A percentile compares a stretch with the other conserved stretches of the same genome.
These are phyloP conservation scores for Chloroceryle amazona DNA, from an alignment of 2,797 vertebrate genomes.

Conservation along the genomic window DNA sequence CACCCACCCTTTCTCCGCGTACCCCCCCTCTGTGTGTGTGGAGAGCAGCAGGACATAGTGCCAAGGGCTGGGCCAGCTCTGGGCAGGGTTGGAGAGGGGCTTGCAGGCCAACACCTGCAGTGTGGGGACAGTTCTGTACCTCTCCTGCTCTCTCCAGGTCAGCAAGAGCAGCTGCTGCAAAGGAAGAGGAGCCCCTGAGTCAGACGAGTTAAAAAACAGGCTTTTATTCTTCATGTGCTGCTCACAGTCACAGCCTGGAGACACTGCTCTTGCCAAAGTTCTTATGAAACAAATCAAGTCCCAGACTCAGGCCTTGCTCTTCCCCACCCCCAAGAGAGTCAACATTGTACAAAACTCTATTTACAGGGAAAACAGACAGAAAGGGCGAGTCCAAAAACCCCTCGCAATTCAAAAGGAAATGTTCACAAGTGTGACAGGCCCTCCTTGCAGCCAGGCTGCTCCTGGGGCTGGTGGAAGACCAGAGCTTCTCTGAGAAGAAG, in stretches of 20 bases:
- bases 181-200: neutral
- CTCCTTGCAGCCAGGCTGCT: neutral
- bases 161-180: neutral
- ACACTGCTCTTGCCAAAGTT: conserved; percentile 48
- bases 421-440: neutral
- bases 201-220: conserved; percentile 62
- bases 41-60: fast-evolving
- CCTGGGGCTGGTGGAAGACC: neutral
- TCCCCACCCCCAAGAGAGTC: conserved; percentile 59
- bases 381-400: conserved; percentile 15
- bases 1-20: neutral
- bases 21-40: neutral
- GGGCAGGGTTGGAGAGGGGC: neutral
- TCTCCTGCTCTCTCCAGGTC: neutral
- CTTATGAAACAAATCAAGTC: conserved; percentile 65
- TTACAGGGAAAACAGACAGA: conserved; percentile 81
- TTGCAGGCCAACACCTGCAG: neutral
- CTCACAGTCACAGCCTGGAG: conserved; percentile 45
- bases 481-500: neutral
- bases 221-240: conserved; percentile 76
- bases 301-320: conserved; percentile 40
- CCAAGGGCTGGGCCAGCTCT: fast-evolving
- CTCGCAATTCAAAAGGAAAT: neutral
- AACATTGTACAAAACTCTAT: conserved; percentile 84
- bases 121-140: neutral